phyloP scores from a whole-genome alignment of 2,888 invertebrate genomes.

The Chloromyia formosa region DNA sequence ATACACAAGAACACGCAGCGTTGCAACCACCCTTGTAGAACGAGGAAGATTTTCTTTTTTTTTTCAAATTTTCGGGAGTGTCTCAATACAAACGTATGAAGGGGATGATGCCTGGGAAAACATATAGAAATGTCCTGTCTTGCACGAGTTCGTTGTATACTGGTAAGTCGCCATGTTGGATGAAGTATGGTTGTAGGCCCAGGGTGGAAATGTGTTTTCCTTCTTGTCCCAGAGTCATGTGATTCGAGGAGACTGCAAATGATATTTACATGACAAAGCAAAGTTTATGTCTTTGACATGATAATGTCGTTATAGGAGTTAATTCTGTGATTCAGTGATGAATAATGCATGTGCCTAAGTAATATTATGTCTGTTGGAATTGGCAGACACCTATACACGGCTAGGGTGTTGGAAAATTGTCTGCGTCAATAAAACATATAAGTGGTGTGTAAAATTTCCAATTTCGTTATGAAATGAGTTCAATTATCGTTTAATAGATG shows the following conservation, averaged over 20 bases:
- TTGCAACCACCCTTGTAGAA: slow-evolving; percentile 6
- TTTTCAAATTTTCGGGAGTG: slow-evolving; percentile 10
- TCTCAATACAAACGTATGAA: not conserved
- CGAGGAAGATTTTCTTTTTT: slow-evolving; percentile 21
- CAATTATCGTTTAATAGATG: too few relatives aligned
- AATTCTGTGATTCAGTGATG: slow-evolving; percentile 48
- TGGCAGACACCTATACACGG: not conserved
- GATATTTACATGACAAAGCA: slow-evolving; percentile 50
- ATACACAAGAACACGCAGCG: slow-evolving; percentile 10
- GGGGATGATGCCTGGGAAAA: not conserved
- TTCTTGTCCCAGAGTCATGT: slow-evolving; percentile 27
- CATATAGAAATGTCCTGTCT: not conserved
- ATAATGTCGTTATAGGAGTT: slow-evolving; percentile 49
- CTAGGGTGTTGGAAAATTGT: too few relatives aligned
- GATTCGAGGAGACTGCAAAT: slow-evolving; percentile 29
- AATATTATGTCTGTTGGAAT: slow-evolving; percentile 19
- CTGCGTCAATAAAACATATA: too few relatives aligned
- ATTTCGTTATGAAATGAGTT: too few relatives aligned
- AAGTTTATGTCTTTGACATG: slow-evolving; percentile 51
- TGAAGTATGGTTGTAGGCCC: not conserved
- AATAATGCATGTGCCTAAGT: slow-evolving; percentile 48
- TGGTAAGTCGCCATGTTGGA: not conserved
- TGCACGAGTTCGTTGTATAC: not conserved
- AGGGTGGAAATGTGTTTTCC: slow-evolving; percentile 14
- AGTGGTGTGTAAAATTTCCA: too few relatives aligned